A percentile compares a stretch with the other conserved stretches of the same genome.
These are phyloP conservation scores for Yasuhikotakia modesta DNA, from an alignment of 2,797 vertebrate genomes.

Conservation along the genomic window DNA sequence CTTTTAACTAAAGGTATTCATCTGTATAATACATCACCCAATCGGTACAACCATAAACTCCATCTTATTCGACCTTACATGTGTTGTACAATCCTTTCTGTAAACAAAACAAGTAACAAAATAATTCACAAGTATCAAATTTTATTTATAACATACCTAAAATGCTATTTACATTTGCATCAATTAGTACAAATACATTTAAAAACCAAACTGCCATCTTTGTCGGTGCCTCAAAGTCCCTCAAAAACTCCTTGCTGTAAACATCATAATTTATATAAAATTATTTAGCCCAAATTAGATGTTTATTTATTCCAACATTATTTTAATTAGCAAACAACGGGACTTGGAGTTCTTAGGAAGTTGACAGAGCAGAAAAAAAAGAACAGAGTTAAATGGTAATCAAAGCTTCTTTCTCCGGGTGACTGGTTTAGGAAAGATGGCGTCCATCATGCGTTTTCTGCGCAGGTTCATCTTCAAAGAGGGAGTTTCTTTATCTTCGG, in stretches of 20 bases:
- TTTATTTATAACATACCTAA: conserved; percentile 95
- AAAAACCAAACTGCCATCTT: conserved; percentile 75
- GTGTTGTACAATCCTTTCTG: background rate
- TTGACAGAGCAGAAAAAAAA: conserved; percentile 66
- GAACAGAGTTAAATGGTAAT: conserved; percentile 42
- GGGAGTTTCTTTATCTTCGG: conserved; percentile 59
- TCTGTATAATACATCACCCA: background rate
- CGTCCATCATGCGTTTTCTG: conserved; percentile 81
- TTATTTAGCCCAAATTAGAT: conserved; percentile 78
- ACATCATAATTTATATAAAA: conserved; percentile 88
- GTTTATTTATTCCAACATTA: conserved; percentile 56
- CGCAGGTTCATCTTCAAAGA: conserved; percentile 73
- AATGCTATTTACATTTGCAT: conserved; percentile 87
- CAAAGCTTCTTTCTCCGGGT: conserved; percentile 90
- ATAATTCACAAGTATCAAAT: conserved; percentile 81
- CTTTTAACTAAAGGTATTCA: background rate
- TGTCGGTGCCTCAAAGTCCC: conserved; percentile 67
- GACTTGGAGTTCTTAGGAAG: conserved; percentile 55
- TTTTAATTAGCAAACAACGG: conserved; percentile 67
- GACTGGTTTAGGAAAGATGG: conserved; percentile 87
- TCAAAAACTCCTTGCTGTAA: conserved; percentile 70
- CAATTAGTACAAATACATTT: conserved; percentile 86
- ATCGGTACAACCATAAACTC: conserved; percentile 1
- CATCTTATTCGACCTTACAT: background rate
- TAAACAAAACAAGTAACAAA: conserved; percentile 51